A percentile compares a stretch with the other conserved stretches of the same genome.
These are phyloP conservation scores for Ethmia dodecea DNA, from an alignment of 2,888 invertebrate genomes.

Conservation along the genomic window DNA sequence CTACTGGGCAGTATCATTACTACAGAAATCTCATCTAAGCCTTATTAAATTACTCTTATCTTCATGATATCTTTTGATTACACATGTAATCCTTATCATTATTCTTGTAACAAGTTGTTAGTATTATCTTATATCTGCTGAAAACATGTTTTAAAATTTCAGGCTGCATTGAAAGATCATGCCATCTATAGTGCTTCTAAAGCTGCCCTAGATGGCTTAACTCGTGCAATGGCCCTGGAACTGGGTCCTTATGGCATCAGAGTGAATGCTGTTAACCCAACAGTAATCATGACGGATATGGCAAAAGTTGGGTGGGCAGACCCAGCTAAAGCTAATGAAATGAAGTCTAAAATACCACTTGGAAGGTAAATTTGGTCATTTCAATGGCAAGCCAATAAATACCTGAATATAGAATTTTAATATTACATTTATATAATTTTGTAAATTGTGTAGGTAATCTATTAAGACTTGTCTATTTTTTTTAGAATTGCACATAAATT, in stretches of 20 bases:
- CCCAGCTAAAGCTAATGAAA: slow-evolving; percentile 83
- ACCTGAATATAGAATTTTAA: too few relatives aligned
- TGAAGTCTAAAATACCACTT: slow-evolving; percentile 90
- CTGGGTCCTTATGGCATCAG: slow-evolving; percentile 91
- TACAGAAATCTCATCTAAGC: too few relatives aligned
- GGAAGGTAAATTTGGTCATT: slow-evolving; percentile 82
- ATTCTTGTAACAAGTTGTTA: too few relatives aligned
- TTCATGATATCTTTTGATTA: too few relatives aligned
- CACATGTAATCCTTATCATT: slow-evolving; percentile 8
- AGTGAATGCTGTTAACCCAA: slow-evolving; percentile 95
- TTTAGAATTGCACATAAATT: too few relatives aligned
- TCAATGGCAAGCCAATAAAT: too few relatives aligned
- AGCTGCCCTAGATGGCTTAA: slow-evolving; percentile 92
- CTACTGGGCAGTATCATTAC: not conserved
- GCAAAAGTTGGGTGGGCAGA: slow-evolving; percentile 92
- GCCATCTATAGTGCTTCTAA: slow-evolving; percentile 91
- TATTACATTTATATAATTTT: too few relatives aligned
- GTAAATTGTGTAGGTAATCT: too few relatives aligned
- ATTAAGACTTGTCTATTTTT: too few relatives aligned
- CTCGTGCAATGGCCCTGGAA: slow-evolving; percentile 91
- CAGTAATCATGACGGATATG: slow-evolving; percentile 96
- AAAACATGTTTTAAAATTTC: slow-evolving; percentile 12
- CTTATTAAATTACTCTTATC: too few relatives aligned
- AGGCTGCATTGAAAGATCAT: slow-evolving; percentile 86
- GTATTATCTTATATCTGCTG: too few relatives aligned